Evolutionary conservation across 1,140 invertebrate species (phyloP).

Genomic region (Ceratina calcarata): DNA sequence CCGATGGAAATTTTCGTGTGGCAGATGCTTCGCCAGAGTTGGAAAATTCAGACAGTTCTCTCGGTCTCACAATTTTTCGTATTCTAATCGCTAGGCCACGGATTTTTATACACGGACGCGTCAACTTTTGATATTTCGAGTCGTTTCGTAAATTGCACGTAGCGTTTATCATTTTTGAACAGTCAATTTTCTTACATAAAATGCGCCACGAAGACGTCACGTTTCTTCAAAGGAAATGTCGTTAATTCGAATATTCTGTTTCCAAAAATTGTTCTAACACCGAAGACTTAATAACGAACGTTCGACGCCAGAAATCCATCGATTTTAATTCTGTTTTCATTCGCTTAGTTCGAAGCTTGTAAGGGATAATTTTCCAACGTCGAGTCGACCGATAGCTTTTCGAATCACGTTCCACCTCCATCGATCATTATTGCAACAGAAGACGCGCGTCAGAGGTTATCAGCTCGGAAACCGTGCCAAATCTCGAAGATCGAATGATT

Average conservation of each 20-base stretch:
- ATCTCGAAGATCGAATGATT: slow-evolving; percentile 15
- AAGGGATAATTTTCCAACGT: background rate
- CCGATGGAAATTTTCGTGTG: background rate
- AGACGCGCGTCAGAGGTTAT: background rate
- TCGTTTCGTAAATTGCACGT: no score
- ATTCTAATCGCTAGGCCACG: background rate
- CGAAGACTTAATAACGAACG: no score
- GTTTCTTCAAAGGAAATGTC: no score
- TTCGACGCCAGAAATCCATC: no score
- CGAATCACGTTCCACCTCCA: background rate
- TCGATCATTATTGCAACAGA: background rate
- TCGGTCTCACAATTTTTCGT: no score
- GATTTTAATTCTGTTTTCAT: background rate
- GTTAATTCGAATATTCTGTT: no score
- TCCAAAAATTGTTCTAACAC: no score
- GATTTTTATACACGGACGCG: background rate
- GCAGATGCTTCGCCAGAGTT: background rate
- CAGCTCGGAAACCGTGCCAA: slow-evolving; percentile 20
- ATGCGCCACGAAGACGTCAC: no score
- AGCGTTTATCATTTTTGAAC: no score
- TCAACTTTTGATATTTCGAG: background rate
- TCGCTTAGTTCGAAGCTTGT: background rate
- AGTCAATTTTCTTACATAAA: no score
- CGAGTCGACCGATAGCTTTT: background rate
- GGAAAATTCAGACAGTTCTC: slow-evolving; percentile 2